Conservation (phyloP, 2,113 vertebrate species). For the Pseudorasbora parva region DNA sequence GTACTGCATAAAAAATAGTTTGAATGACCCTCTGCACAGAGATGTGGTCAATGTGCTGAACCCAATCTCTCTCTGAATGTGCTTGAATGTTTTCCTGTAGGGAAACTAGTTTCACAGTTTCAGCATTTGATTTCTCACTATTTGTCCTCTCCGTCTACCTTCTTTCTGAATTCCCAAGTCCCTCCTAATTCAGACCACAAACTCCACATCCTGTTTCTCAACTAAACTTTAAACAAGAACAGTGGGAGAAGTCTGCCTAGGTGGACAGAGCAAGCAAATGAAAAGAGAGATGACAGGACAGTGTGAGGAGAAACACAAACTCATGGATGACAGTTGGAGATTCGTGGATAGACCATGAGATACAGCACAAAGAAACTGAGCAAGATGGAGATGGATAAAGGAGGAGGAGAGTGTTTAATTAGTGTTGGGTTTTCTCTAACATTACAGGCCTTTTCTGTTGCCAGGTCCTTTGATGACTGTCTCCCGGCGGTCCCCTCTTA, state of each 20-base stretch:
- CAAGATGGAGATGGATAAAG: not conserved
- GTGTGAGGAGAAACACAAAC: not conserved
- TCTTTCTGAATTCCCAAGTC: not conserved
- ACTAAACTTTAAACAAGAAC: constrained; percentile 12
- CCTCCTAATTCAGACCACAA: not conserved
- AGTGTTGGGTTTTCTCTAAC: constrained; percentile 29
- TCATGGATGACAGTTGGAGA: not conserved
- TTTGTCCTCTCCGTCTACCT: not conserved
- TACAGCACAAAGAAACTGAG: not conserved
- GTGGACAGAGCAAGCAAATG: constrained; percentile 16
- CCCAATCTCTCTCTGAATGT: too few relatives aligned
- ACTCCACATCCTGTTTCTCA: constrained; percentile 8
- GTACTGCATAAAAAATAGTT: too few relatives aligned
- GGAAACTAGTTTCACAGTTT: not conserved
- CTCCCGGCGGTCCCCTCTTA: constrained; percentile 19
- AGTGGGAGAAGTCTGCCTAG: not conserved
- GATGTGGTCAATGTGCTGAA: too few relatives aligned
- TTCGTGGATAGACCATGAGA: not conserved
- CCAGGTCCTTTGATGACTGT: constrained; percentile 22
- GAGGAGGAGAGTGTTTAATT: constrained; percentile 30
- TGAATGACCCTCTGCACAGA: too few relatives aligned
- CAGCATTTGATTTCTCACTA: not conserved
- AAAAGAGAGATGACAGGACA: constrained; percentile 7
- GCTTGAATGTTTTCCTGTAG: too few relatives aligned
- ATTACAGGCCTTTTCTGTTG: constrained; percentile 27